Percentiles rank a stretch among this genome's conserved stretches.
Conservation (phyloP, 2,113 vertebrate genomes). For the Rhadina sibilatrix region DNA sequence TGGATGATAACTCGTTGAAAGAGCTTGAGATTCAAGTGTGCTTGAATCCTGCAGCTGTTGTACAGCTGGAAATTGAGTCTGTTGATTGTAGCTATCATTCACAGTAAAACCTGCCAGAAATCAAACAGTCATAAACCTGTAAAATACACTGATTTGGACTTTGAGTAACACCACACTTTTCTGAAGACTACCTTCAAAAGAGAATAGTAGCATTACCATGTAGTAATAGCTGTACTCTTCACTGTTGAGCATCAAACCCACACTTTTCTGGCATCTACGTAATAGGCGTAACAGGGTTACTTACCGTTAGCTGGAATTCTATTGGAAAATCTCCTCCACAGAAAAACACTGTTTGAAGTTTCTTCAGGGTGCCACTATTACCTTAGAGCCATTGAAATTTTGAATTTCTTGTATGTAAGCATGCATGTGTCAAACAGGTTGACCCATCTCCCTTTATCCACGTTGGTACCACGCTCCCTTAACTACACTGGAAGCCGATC, state of each 20-base stretch:
- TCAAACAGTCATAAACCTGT: slow-evolving; percentile 1
- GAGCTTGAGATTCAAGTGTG: slow-evolving; percentile 94
- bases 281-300: slow-evolving; percentile 43
- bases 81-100: slow-evolving; percentile 86
- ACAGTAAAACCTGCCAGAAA: slow-evolving; percentile 85
- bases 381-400: slow-evolving; percentile 72
- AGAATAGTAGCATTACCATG: background rate
- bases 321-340: slow-evolving; percentile 69
- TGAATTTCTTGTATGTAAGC: slow-evolving; percentile 71
- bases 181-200: background rate
- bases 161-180: background rate
- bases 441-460: slow-evolving; percentile 71
- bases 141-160: background rate
- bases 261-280: background rate
- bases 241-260: background rate
- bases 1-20: slow-evolving; percentile 89
- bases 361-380: slow-evolving; percentile 54
- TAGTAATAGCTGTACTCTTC: background rate
- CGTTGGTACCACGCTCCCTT: slow-evolving; percentile 61
- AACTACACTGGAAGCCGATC: slow-evolving; percentile 67
- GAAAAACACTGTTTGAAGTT: slow-evolving; percentile 72
- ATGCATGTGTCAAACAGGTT: slow-evolving; percentile 74
- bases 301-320: slow-evolving; percentile 65
- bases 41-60: slow-evolving; percentile 98
- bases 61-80: slow-evolving; percentile 85